Percentiles rank a stretch among this genome's conserved stretches.
Evolutionary conservation across 2,888 invertebrate genomes (phyloP).

Genomic region (Calameuta idolon): DNA sequence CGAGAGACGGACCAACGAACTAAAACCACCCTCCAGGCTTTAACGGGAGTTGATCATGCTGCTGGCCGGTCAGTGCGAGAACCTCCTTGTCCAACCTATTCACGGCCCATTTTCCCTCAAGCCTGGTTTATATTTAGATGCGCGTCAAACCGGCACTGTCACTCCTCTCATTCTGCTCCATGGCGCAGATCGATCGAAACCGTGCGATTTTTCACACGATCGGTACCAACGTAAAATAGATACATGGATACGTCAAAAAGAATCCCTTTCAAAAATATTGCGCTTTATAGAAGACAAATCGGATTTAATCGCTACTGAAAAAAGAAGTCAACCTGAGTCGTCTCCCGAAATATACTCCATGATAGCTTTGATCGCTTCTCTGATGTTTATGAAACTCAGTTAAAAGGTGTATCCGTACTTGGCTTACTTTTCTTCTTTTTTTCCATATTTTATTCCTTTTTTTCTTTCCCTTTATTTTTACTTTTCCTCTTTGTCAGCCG

Average conservation of each 20-base stretch:
- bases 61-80: constrained; percentile 5
- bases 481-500: background rate
- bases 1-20: constrained; percentile 6
- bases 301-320: background rate
- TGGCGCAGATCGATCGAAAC: background rate
- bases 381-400: background rate
- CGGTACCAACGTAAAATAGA: background rate
- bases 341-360: background rate
- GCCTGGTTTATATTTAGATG: constrained; percentile 1
- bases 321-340: background rate
- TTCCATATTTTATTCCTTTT: background rate
- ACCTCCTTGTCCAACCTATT: background rate
- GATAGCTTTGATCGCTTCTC: background rate
- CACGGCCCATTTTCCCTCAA: constrained; percentile 5
- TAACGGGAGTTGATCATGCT: background rate
- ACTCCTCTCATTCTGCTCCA: background rate
- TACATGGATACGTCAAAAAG: no score
- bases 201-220: background rate
- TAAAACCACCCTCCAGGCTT: constrained; percentile 20
- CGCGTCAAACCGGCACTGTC: background rate
- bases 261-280: background rate
- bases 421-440: background rate
- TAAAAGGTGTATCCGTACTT: background rate
- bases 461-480: background rate
- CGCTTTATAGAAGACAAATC: background rate